Base-by-base conservation (phyloP, 2,888 invertebrate genomes). In the Frankliniella fusca region DNA sequence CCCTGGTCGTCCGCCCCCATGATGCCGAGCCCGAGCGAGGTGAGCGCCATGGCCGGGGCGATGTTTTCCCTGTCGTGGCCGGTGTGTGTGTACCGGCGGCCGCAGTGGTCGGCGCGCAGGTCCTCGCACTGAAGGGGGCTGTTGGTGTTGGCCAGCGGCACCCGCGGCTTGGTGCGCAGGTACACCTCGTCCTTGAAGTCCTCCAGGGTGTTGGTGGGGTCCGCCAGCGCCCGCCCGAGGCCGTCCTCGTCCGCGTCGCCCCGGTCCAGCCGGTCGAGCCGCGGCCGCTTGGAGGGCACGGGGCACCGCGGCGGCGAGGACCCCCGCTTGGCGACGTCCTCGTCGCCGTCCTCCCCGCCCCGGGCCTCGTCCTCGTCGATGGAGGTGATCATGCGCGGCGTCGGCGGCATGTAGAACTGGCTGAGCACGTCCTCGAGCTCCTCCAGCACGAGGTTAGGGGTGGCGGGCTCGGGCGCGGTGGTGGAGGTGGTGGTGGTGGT, bases 331-430 rank as follows among this genome's bases (percentile, higher is more conserved):
- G 80, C 0, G 81, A 76, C 20, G 80, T 54, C 8, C 38, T 15
- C 38, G 80, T 10, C n/a, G 20, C 48, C 18, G 81, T 27, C 80
- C 76, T 50, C 9, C 80, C 70, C 20, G 65, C 61, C 49, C 80
- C 81, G 18, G 70, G 48, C 90, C 84, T 90, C 89, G 84, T 91
- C 92, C 84, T 93, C 93, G 86, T 93, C 93, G 83, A 93, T 92
- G 83, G 92, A 92, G 50, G 93, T 92, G 83, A 93, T 89, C 86
- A 93, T 89, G 82, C 93, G 89, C 49, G 93, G 93, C 50, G 93
- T 92, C 18, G 93, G 92, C 84, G 93, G 91, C 88, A 92, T 92
- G 86, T 93, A 93, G 86, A 93, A 93, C 86, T 93, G 93, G 83
- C 92, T 92, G 83, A 93, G 90, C 9, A 93, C 93, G 85, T 93